Evolutionary conservation across 2,797 vertebrate genomes (phyloP).

Genomic region (Sebastes reedi): DNA sequence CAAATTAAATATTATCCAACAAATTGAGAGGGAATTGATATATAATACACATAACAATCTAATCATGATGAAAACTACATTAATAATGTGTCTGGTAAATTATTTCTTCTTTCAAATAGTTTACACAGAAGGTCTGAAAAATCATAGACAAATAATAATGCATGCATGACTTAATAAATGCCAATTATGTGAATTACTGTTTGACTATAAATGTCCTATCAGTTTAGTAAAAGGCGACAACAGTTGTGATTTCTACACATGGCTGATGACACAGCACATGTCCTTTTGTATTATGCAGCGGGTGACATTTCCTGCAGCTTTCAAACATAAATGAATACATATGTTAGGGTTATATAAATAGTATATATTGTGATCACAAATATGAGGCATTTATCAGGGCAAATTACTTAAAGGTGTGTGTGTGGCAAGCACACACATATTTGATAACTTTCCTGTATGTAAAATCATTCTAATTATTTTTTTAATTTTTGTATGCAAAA

Average conservation of each 20-base stretch:
- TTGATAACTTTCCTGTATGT: not conserved
- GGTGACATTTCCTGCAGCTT: not conserved
- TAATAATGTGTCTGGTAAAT: not conserved
- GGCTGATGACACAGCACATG: not conserved
- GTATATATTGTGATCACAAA: not conserved
- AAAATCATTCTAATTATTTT: not conserved
- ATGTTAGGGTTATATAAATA: not conserved
- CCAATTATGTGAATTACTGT: not conserved
- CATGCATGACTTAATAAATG: not conserved
- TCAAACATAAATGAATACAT: not conserved
- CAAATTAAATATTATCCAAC: not conserved
- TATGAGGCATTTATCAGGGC: not conserved
- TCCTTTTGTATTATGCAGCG: not conserved
- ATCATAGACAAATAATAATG: not conserved
- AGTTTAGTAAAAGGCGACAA: not conserved
- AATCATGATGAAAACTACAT: not conserved
- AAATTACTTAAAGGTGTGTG: not conserved
- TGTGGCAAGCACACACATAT: not conserved
- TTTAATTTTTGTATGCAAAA: fast-evolving
- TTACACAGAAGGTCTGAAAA: not conserved
- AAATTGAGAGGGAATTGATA: not conserved
- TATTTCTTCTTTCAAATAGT: not conserved
- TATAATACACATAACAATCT: not conserved
- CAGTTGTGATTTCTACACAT: not conserved
- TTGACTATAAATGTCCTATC: not conserved